Evolutionary conservation across 2,113 vertebrate species (phyloP).

Genomic region (Gracilinanus agilis): DNA sequence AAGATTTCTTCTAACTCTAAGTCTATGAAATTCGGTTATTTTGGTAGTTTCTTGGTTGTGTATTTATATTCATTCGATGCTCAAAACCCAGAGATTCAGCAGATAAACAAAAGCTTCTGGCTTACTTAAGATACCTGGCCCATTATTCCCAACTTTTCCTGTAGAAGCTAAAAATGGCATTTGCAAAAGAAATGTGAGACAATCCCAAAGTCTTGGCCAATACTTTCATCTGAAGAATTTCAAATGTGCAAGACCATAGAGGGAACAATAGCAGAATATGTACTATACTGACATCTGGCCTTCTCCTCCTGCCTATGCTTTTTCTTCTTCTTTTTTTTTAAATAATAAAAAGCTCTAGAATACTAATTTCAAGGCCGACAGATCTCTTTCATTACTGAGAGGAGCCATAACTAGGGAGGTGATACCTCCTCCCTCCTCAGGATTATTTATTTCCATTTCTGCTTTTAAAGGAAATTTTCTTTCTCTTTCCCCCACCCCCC

Average conservation of each 20-base stretch:
- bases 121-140: slow-evolving; percentile 5
- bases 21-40: slow-evolving; percentile 11
- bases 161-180: slow-evolving; percentile 13
- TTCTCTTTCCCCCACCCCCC: background rate
- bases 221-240: background rate
- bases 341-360: background rate
- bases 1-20: background rate
- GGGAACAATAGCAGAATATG: background rate
- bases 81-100: slow-evolving; percentile 31
- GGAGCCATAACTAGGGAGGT: background rate
- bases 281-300: background rate
- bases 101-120: slow-evolving; percentile 13
- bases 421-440: background rate
- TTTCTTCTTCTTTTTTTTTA: too few species aligned
- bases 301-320: background rate
- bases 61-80: slow-evolving; percentile 23
- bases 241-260: background rate
- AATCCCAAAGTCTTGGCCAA: background rate
- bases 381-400: background rate
- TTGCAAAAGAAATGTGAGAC: background rate
- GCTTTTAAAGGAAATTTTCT: background rate
- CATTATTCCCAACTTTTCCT: background rate
- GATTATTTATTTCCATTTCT: background rate
- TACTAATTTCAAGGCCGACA: background rate
- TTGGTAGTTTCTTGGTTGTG: slow-evolving; percentile 3